Conservation (phyloP, 2,888 invertebrate species). For the Tanytarsus gracilentus region DNA sequence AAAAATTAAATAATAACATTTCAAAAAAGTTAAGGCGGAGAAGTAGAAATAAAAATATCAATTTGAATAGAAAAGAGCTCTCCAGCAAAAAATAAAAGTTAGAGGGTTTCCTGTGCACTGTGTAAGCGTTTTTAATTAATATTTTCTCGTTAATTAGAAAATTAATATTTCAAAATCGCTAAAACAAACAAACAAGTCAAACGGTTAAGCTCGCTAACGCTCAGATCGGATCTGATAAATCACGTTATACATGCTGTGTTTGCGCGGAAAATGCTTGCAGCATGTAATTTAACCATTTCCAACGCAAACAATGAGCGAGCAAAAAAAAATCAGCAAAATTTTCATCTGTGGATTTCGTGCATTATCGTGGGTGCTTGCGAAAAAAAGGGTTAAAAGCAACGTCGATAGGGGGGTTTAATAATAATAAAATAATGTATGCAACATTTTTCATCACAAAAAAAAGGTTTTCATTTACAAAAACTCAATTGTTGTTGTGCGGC, state of each 20-base stretch:
- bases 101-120: too few species aligned
- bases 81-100: too few species aligned
- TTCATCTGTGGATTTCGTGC: not conserved
- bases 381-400: constrained; percentile 4
- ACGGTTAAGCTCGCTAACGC: not conserved
- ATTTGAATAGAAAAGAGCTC: too few species aligned
- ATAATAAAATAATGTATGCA: not conserved
- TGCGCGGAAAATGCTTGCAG: constrained; percentile 10
- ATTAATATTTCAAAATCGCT: constrained; percentile 28
- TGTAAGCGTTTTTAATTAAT: too few species aligned
- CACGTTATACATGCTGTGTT: constrained; percentile 6
- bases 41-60: too few species aligned
- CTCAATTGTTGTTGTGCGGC: constrained; percentile 27
- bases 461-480: constrained; percentile 13
- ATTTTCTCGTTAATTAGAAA: constrained; percentile 25
- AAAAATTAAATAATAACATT: too few species aligned
- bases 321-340: constrained; percentile 7
- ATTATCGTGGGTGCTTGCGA: not conserved
- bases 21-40: too few species aligned
- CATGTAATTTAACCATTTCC: constrained; percentile 28
- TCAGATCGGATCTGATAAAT: constrained; percentile 22
- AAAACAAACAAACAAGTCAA: constrained; percentile 24
- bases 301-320: constrained; percentile 12
- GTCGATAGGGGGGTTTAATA: too few species aligned
- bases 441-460: not conserved